These are phyloP conservation scores for Euura lappo DNA, from an alignment of 1,140 invertebrate genomes.

Conservation along the genomic window DNA sequence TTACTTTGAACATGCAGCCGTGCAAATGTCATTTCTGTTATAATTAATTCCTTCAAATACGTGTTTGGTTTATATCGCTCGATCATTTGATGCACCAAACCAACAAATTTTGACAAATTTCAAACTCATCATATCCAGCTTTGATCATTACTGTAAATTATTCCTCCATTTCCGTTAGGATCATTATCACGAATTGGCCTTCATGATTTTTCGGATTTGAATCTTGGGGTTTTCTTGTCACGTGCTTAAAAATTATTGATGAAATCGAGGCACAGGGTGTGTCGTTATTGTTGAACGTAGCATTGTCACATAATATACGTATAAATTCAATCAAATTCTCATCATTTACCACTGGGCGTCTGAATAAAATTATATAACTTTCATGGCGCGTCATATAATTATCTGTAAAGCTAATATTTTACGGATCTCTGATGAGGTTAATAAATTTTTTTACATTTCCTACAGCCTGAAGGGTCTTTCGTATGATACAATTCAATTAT, in stretches of 20 bases:
- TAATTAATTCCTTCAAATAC: neutral
- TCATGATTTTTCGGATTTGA: too few species aligned
- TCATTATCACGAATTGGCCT: neutral
- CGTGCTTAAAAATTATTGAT: too few species aligned
- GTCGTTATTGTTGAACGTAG: neutral
- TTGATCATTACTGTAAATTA: neutral
- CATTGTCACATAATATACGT: neutral
- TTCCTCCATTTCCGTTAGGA: neutral
- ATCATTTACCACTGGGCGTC: neutral
- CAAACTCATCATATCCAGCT: neutral
- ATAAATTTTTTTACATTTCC: slow-evolving; percentile 1
- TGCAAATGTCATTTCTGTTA: neutral
- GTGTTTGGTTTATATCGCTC: neutral
- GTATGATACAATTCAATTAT: neutral
- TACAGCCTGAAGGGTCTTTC: neutral
- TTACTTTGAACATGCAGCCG: neutral
- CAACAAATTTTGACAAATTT: neutral
- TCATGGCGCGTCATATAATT: neutral
- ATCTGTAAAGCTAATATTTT: slow-evolving; percentile 7
- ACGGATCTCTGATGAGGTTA: neutral
- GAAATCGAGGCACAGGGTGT: neutral
- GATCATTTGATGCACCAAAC: too few species aligned
- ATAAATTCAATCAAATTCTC: neutral
- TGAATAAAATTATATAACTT: too few species aligned
- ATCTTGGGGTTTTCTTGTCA: too few species aligned